Evolutionary conservation across 2,113 vertebrate genomes (phyloP), one percentile per base, ranked within the genome.

Genomic region (Oenanthe oenanthe): DNA sequence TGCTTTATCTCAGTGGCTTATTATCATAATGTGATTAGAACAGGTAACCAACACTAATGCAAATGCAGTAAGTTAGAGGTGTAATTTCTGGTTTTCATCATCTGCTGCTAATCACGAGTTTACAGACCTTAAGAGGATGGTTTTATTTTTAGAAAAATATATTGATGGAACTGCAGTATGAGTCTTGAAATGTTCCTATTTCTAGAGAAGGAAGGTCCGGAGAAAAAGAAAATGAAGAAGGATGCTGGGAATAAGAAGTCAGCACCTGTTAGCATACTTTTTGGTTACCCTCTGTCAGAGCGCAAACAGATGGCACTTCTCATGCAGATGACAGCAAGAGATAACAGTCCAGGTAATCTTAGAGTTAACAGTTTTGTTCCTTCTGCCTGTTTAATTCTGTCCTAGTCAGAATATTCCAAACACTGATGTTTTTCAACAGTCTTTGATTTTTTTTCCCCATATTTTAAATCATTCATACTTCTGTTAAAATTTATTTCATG

Each of bases 321-420:
- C 38, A 99, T 99, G 99, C 99, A 99, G 98, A 99, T 99, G 99
- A 99, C 99, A 28, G 99, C 99, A 86, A 99, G 98, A 97, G 98
- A 99, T 97, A 99, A 99, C 98, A 99, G 99, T 97, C 99, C 99
- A 99, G 99, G 99, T 99, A 96, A 97, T 82, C 91, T 73, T 66
- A 42, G 19, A 73, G 57, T 91, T 71, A 90, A 51, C 54, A 84
- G 16, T 50, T 89, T n/a, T 92, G 47, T 91, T 60, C 58, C 67
- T 58, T 58, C 67, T 93, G 22, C 31, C 28, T 91, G 31, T 57
- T 82, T 58, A 47, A 42, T 89, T 94, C 74, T 76, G 6, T 56
- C 34, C 20, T 18, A 53, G 0, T 84, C 42, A 54, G 58, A 77
- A 51, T 80, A 60, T 50, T 78, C 17, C 25, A 67, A 58, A 90